Conservation (phyloP, 2,113 vertebrate species). For the Dicaeum eximium region DNA sequence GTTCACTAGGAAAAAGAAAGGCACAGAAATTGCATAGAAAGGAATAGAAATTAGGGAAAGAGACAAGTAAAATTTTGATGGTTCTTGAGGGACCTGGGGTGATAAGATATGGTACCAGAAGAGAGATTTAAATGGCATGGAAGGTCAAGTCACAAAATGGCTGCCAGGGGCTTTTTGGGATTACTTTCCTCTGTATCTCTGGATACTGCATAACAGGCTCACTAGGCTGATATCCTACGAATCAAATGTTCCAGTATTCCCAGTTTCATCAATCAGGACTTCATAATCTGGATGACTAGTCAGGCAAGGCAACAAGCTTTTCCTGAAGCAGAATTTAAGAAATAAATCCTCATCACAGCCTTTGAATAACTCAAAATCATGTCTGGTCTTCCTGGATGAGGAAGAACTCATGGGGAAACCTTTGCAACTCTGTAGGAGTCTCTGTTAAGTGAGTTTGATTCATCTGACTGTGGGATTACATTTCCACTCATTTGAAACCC, state of each 20-base stretch:
- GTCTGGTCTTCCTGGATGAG: not conserved
- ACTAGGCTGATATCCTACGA: not conserved
- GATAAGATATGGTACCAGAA: not conserved
- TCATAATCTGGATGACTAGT: not conserved
- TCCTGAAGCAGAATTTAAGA: not conserved
- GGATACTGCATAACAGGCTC: not conserved
- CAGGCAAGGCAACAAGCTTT: not conserved
- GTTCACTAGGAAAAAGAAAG: not conserved
- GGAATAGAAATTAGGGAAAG: not conserved
- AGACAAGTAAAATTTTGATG: not conserved
- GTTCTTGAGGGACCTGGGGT: not conserved
- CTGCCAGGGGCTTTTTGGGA: rapidly evolving
- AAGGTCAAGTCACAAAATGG: not conserved
- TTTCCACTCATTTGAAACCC: not conserved
- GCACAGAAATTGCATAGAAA: not conserved
- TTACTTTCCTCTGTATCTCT: not conserved
- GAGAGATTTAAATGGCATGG: not conserved
- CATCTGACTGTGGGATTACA: not conserved
- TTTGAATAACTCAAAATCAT: not conserved
- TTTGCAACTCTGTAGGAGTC: not conserved
- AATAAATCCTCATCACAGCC: not conserved
- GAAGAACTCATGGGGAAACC: not conserved
- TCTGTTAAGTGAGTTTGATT: not conserved
- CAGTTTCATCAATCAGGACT: not conserved
- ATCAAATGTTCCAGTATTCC: not conserved